phyloP scores from a whole-genome alignment of 2,113 vertebrate species.

The Nyctibius bracteatus region DNA sequence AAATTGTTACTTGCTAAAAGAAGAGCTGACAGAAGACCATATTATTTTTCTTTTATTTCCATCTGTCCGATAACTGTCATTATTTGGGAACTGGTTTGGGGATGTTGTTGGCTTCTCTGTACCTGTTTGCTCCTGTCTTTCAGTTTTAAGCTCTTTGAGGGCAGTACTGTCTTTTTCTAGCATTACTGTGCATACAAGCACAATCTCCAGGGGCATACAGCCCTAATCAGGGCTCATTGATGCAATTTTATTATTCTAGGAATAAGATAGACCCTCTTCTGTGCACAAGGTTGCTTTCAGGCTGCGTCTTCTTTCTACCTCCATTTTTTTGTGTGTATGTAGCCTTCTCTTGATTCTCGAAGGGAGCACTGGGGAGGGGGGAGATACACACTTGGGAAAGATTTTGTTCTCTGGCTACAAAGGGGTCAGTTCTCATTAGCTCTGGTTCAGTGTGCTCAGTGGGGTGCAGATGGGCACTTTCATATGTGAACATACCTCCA shows the following conservation, averaged over 20 bases:
- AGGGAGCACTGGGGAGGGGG: rapidly evolving
- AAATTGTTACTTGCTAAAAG: neutral
- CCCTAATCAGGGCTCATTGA: no score
- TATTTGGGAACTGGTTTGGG: neutral
- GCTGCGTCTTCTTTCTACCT: neutral
- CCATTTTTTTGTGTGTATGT: rapidly evolving
- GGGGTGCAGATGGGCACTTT: neutral
- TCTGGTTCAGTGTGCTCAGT: neutral
- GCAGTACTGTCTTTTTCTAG: neutral
- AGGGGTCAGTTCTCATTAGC: neutral
- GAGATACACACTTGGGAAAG: neutral
- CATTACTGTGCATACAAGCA: rapidly evolving
- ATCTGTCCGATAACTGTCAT: neutral
- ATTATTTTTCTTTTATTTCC: neutral
- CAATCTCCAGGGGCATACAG: neutral
- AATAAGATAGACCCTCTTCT: neutral
- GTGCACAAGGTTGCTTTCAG: neutral
- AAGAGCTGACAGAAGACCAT: neutral
- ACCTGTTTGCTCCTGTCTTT: neutral
- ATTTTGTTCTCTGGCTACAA: neutral
- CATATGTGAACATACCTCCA: neutral
- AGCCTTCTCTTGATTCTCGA: neutral
- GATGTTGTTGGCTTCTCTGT: neutral
- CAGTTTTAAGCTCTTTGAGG: neutral
- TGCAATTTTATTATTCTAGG: neutral